Evolutionary conservation across 1,140 invertebrate genomes (phyloP), one percentile per base, ranked within the genome.

Genomic region (Drepana arcuata): DNA sequence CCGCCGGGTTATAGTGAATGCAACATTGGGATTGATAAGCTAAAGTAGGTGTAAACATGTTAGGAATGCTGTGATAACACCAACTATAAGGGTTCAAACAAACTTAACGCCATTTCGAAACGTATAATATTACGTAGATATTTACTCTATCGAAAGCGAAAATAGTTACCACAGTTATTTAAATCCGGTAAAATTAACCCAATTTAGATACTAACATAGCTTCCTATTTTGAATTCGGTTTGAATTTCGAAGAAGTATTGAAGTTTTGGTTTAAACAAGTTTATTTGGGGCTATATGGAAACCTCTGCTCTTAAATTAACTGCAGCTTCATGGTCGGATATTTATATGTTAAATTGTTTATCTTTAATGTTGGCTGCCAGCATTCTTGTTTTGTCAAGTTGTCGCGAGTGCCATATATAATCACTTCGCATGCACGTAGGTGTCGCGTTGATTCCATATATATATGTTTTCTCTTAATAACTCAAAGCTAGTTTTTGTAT

Each of bases 1-100:
- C 18, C 36, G 23, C 35, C 16, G 23, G 38, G 14, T 29, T 21
- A 36, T 35, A 14, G 33, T 31, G 26, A 21, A 31, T 15, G 21
- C 27, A 25, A 3, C 28, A 23, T 21, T 4, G 24, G 2, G 24
- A 10, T 26, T 2, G 10, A 26, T 26, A 26, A n/a, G 2, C 10
- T 7, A 4, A 26, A 6, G 24, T 26, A 10, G 10, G 2, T 6
- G n/a, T 26, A 10, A 4, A 7, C 2, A 7, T 10, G 14, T 38
- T 38, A 18, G 31, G 14, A 21, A 24, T 26, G 30, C 26, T 41
- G 33, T 48, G 28, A 41, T 41, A 13, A 35, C 41, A 29, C 38
- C 38, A 40, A 26, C n/a, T 6, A 10, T 10, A n/a, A 26, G 24
- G 24, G 2, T n/a, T 4, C 4, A 26, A 26, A 26, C n/a, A 26